A percentile compares a stretch with the other conserved stretches of the same genome.
phyloP scores from a whole-genome alignment of 2,113 vertebrate genomes.

The Dipodomys stephensi region DNA sequence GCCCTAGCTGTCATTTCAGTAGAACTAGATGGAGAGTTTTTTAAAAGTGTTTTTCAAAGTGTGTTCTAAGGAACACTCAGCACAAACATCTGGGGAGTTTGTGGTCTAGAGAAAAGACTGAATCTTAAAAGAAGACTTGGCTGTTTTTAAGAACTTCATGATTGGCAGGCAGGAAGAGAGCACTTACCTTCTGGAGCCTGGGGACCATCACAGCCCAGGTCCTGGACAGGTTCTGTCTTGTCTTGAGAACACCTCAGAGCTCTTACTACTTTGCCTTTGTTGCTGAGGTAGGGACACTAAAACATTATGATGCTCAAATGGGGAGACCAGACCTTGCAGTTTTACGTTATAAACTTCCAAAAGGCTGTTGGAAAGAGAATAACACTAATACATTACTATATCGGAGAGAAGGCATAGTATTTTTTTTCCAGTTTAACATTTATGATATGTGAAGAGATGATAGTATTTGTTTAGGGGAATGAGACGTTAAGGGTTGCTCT shows the following conservation, averaged over 20 bases:
- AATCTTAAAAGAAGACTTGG: not conserved
- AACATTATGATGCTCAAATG: not conserved
- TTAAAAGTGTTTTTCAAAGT: not conserved
- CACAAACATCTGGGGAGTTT: not conserved
- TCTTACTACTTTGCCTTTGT: not conserved
- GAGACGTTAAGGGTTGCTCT: not conserved
- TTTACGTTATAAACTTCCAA: conserved; percentile 35
- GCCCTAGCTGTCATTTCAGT: not conserved
- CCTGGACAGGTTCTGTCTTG: not conserved
- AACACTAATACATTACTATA: not conserved
- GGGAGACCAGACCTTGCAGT: conserved; percentile 14
- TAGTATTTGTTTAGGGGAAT: not conserved
- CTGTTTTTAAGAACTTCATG: not conserved
- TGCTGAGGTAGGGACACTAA: not conserved
- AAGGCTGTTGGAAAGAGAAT: conserved; percentile 18
- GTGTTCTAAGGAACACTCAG: not conserved
- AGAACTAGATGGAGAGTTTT: not conserved
- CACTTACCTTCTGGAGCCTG: accelerated
- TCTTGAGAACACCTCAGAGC: not conserved
- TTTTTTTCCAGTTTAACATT: not conserved
- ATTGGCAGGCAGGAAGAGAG: not conserved
- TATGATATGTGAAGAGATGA: not conserved
- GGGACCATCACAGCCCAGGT: not conserved
- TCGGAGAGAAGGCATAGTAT: not conserved
- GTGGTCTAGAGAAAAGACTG: not conserved